A percentile compares a stretch with the other conserved stretches of the same genome.
These are phyloP conservation scores for Chlorospingus semifuscus DNA, from an alignment of 2,797 vertebrate species.

Conservation along the genomic window DNA sequence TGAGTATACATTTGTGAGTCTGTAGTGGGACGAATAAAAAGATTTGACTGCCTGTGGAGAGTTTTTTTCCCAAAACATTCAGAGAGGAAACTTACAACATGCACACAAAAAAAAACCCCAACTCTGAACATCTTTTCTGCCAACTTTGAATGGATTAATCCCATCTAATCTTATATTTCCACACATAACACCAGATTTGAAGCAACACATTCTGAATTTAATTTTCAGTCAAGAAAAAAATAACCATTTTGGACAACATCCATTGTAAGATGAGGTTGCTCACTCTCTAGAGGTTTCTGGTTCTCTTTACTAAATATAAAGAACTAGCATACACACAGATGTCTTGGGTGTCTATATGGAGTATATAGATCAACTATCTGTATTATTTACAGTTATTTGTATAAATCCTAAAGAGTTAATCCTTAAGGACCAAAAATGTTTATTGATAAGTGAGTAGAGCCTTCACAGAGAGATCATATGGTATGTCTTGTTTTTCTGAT, in stretches of 20 bases:
- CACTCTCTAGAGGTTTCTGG: neutral
- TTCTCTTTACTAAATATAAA: neutral
- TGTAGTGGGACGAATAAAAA: neutral
- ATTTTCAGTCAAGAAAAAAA: neutral
- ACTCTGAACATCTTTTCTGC: neutral
- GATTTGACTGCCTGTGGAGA: neutral
- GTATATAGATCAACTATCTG: neutral
- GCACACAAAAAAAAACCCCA: neutral
- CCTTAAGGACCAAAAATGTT: neutral
- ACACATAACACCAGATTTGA: neutral
- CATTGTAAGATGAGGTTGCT: neutral
- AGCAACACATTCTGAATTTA: neutral
- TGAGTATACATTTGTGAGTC: neutral
- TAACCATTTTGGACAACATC: neutral
- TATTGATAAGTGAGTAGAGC: neutral
- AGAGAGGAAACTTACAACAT: neutral
- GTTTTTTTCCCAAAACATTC: neutral
- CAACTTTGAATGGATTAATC: fast-evolving
- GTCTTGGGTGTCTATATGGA: neutral
- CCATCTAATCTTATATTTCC: neutral
- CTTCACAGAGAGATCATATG: neutral
- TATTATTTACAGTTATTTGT: neutral
- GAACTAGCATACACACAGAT: neutral
- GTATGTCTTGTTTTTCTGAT: neutral
- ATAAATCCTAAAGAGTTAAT: neutral